These are phyloP conservation scores for Oryctes rhinoceros DNA, from an alignment of 1,140 invertebrate species.

Conservation along the genomic window DNA sequence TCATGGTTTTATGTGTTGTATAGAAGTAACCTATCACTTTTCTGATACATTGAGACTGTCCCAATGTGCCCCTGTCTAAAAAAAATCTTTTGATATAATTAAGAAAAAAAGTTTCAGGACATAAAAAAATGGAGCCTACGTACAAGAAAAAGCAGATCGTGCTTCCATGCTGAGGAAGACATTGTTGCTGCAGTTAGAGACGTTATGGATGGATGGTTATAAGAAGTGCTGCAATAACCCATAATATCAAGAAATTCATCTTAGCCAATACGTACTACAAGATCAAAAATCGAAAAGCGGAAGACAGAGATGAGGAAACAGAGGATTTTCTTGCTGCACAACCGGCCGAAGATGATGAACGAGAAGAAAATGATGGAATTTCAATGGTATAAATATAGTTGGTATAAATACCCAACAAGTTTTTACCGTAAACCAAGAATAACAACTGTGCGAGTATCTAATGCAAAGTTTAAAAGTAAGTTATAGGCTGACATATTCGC, in stretches of 20 bases:
- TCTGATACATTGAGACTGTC: neutral
- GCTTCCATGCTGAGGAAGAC: neutral
- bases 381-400: slow-evolving; percentile 33
- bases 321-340: neutral
- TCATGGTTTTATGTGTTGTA: slow-evolving; percentile 38
- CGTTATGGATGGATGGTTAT: slow-evolving; percentile 13
- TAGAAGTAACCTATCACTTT: slow-evolving; percentile 37
- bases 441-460: slow-evolving; percentile 49
- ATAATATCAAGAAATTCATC: slow-evolving; percentile 30
- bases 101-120: too few relatives aligned
- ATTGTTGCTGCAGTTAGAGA: slow-evolving; percentile 37
- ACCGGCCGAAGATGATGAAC: slow-evolving; percentile 10
- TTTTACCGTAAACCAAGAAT: slow-evolving; percentile 39
- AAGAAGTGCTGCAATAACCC: neutral
- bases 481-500: slow-evolving; percentile 47
- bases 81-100: too few relatives aligned
- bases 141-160: too few relatives aligned
- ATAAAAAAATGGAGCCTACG: too few relatives aligned
- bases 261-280: neutral
- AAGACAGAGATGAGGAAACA: slow-evolving; percentile 26
- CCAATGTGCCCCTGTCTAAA: too few relatives aligned
- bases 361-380: slow-evolving; percentile 16
- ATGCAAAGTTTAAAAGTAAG: slow-evolving; percentile 22
- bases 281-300: neutral
- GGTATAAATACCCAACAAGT: slow-evolving; percentile 24